Conservation (phyloP, 1,140 invertebrate species). For the Drosophila kikkawai region DNA sequence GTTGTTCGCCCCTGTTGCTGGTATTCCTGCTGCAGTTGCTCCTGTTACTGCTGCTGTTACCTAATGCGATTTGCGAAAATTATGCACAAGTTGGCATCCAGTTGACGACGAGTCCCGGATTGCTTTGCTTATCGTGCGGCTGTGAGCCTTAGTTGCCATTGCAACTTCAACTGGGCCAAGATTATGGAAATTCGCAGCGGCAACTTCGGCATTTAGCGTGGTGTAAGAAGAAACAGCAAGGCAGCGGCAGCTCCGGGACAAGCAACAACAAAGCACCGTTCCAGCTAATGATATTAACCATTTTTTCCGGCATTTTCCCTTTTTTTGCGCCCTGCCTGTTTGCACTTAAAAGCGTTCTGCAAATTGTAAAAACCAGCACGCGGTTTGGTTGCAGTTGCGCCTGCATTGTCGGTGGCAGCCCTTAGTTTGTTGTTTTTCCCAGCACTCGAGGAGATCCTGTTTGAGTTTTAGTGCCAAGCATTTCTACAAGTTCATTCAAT, state of each 20-base stretch:
- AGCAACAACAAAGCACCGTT: constrained; percentile 51
- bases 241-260: constrained; percentile 6
- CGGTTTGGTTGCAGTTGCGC: constrained; percentile 29
- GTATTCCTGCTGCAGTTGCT: constrained; percentile 35
- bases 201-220: constrained; percentile 55
- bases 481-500: constrained; percentile 81
- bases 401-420: constrained; percentile 41
- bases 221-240: constrained; percentile 36
- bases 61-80: constrained; percentile 75
- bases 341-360: constrained; percentile 76
- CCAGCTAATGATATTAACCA: constrained; percentile 81
- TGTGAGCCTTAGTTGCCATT: constrained; percentile 30
- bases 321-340: constrained; percentile 55
- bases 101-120: constrained; percentile 44
- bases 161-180: constrained; percentile 60
- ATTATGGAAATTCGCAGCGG: constrained; percentile 75
- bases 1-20: constrained; percentile 10
- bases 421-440: constrained; percentile 47
- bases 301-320: constrained; percentile 56
- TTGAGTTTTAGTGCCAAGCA: constrained; percentile 61
- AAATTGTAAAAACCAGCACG: constrained; percentile 73
- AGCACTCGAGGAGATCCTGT: constrained; percentile 6
- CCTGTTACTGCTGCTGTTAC: constrained; percentile 46
- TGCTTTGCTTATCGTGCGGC: constrained; percentile 71
- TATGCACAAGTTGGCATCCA: constrained; percentile 68